These are phyloP conservation scores for Torymus texanus DNA, from an alignment of 2,888 invertebrate genomes.

Conservation along the genomic window DNA sequence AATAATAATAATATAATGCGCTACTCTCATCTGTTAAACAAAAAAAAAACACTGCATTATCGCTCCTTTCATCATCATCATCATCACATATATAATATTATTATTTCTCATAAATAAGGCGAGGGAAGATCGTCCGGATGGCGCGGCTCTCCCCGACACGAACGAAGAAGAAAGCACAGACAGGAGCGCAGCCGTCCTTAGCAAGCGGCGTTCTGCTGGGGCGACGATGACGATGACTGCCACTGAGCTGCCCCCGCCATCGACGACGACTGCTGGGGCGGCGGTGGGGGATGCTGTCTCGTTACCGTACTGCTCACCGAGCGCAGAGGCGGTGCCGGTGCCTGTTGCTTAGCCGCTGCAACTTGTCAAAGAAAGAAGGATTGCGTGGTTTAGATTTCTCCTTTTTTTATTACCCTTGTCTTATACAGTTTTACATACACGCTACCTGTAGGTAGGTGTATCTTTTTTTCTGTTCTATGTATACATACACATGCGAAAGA, in stretches of 20 bases:
- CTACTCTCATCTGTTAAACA: constrained; percentile 16
- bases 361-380: constrained; percentile 62
- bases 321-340: constrained; percentile 71
- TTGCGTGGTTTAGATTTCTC: constrained; percentile 46
- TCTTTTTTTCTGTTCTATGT: no score
- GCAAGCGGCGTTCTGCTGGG: constrained; percentile 68
- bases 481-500: constrained; percentile 2
- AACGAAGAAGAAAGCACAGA: constrained; percentile 46
- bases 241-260: not conserved
- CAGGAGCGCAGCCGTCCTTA: constrained; percentile 56
- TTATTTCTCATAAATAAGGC: constrained; percentile 43
- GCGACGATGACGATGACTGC: constrained; percentile 49
- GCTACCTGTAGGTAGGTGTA: no score
- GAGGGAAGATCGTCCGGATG: constrained; percentile 45
- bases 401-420: constrained; percentile 40
- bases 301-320: constrained; percentile 56
- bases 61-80: not conserved
- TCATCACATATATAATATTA: not conserved
- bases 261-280: constrained; percentile 34
- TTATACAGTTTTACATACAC: not conserved
- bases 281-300: constrained; percentile 49
- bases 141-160: constrained; percentile 37
- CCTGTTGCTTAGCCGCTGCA: constrained; percentile 74
- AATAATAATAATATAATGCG: constrained; percentile 22
- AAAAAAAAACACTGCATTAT: no score